Base-by-base conservation (phyloP, 2,113 vertebrate species). In the Tachysurus vachellii region DNA sequence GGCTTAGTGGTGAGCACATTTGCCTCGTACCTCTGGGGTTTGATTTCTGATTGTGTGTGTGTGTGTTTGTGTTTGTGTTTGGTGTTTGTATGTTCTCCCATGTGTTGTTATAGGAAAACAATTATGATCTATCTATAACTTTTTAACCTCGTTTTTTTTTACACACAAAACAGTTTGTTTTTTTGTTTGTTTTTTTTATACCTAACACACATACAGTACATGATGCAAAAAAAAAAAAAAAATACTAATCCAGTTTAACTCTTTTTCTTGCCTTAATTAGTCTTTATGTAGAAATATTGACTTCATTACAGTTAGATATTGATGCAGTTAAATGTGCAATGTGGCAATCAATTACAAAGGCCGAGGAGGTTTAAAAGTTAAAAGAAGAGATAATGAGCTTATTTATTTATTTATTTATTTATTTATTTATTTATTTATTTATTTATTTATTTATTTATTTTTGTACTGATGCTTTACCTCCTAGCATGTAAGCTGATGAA, bases 221-320 rank as follows among this genome's bases (percentile, higher is more conserved):
- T n/a, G n/a, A n/a, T n/a, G n/a, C 21, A 57, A 23, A 8, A 13
- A 42, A 82, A 81, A n/a, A 66, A 75, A 50, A 53, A 12, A 4
- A 50, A 5, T 7, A 50, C 47, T 50, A 50, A 31, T 42, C 50
- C 47, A 57, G 11, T 44, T 36, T 70, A 66, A 28, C n/a, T 86
- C 31, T 12, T 42, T 64, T 68, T 7, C 57, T 57, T 14, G 54
- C 36, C 9, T 19, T 61, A 61, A n/a, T 61, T 85, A 85, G 44
- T 75, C 44, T 75, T 53, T 57, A 77, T 62, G 84, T 28, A 62
- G 42, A 47, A 47, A 31, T 84, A 84, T 76, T 44, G 84, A 85
- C 26, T 77, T 47, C 71, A 85, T 53, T 83, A 56, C 82, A 31
- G 64, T 70, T 59, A 76, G 42, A 77, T 61, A 76, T 75, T 31